These are phyloP conservation scores for Falcunculus frontatus DNA, from an alignment of 2,113 vertebrate species.

Conservation along the genomic window DNA sequence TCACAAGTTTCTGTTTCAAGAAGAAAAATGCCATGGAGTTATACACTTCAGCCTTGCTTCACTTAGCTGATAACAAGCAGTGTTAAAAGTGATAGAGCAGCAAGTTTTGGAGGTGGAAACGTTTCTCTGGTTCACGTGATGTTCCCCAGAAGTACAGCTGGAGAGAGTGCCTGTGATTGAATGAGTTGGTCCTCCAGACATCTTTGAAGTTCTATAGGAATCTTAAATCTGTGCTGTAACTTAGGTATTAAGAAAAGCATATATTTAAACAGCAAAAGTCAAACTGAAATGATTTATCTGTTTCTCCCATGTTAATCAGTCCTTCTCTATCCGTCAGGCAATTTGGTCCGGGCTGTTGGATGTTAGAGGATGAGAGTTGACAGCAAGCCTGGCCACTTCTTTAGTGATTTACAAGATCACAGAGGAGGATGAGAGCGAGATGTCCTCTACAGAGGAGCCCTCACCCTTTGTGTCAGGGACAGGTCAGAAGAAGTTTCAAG, in stretches of 20 bases:
- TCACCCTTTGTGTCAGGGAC: neutral
- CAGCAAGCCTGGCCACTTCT: neutral
- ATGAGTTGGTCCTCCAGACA: neutral
- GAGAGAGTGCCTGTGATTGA: rapidly evolving
- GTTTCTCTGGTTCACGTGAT: neutral
- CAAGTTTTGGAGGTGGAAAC: neutral
- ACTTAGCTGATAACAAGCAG: neutral
- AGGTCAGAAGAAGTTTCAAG: neutral
- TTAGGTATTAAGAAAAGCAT: neutral
- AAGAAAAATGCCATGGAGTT: neutral
- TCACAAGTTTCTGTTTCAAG: neutral
- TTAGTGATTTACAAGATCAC: neutral
- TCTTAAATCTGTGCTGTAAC: neutral
- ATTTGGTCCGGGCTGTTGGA: neutral
- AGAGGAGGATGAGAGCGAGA: neutral
- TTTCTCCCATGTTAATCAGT: neutral
- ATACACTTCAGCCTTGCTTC: neutral
- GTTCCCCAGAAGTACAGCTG: neutral
- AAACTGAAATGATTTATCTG: neutral
- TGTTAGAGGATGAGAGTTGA: neutral
- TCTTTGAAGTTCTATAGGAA: neutral
- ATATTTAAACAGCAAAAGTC: neutral
- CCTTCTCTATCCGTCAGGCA: neutral
- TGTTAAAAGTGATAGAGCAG: neutral
- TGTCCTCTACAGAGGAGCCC: neutral